These are phyloP conservation scores for Microchirus variegatus DNA, from an alignment of 2,797 vertebrate genomes.

Conservation along the genomic window DNA sequence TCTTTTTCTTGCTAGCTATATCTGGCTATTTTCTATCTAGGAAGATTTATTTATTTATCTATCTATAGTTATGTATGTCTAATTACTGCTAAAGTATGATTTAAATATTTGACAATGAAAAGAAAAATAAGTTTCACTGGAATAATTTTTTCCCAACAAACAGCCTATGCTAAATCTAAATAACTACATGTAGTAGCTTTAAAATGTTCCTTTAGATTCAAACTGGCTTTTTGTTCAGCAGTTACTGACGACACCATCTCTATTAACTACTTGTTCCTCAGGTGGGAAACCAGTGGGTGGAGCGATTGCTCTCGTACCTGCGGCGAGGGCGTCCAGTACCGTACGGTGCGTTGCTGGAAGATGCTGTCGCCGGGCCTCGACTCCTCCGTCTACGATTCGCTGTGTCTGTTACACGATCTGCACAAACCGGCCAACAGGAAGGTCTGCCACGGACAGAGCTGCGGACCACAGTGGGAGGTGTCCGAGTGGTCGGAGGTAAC, in stretches of 20 bases:
- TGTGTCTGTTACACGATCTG: conserved; percentile 85
- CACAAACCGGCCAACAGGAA: conserved; percentile 88
- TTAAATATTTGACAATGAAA: too few species aligned
- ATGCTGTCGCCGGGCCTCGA: conserved; percentile 91
- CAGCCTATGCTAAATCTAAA: too few species aligned
- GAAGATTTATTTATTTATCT: too few species aligned
- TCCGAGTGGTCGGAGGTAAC: conserved; percentile 89
- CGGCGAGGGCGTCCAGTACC: conserved; percentile 87
- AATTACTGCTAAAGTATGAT: too few species aligned
- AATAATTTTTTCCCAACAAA: too few species aligned
- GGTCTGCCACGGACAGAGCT: conserved; percentile 87
- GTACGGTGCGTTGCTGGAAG: conserved; percentile 91
- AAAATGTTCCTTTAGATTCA: too few species aligned
- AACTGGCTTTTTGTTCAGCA: too few species aligned
- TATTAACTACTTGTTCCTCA: conserved; percentile 47
- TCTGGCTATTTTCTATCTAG: too few species aligned
- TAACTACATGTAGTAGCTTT: too few species aligned
- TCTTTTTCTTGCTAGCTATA: too few species aligned
- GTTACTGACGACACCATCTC: background rate
- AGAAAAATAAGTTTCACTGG: too few species aligned
- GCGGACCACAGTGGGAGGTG: conserved; percentile 90
- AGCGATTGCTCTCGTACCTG: conserved; percentile 89
- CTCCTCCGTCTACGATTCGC: conserved; percentile 89
- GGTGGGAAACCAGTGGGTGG: conserved; percentile 92
- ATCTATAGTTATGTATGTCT: too few species aligned